phyloP scores from a whole-genome alignment of 1,140 invertebrate species.

The Anthonomus grandis region DNA sequence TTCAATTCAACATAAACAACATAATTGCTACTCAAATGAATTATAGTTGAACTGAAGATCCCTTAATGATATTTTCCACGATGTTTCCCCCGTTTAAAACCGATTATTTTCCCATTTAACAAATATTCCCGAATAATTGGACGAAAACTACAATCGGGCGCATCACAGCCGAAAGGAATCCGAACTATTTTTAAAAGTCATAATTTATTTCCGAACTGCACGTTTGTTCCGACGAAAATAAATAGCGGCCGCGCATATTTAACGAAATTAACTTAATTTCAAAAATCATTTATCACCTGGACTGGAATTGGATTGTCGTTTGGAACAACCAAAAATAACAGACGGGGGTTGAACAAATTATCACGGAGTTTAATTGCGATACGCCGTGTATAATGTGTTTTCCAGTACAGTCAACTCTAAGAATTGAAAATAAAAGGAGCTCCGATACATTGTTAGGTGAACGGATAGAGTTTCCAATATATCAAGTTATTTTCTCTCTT shows the following conservation, averaged over 20 bases:
- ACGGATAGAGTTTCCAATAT: background rate
- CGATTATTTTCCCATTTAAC: no score
- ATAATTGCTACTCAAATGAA: no score
- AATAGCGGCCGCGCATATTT: background rate
- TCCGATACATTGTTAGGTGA: background rate
- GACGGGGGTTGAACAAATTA: no score
- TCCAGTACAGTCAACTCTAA: background rate
- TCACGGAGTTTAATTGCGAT: slow-evolving; percentile 7
- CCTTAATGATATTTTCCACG: no score
- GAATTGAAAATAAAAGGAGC: slow-evolving; percentile 7
- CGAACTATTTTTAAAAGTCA: no score
- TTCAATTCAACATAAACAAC: no score
- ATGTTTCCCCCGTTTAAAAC: no score
- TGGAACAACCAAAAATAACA: slow-evolving; percentile 13
- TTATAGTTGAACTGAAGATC: no score
- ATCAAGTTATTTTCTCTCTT: background rate
- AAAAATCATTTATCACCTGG: slow-evolving; percentile 21
- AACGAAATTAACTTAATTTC: slow-evolving; percentile 17
- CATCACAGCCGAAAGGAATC: no score
- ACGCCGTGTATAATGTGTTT: slow-evolving; percentile 6
- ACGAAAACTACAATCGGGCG: no score
- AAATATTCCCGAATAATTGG: no score
- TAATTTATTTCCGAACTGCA: no score
- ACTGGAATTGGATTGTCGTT: slow-evolving; percentile 18
- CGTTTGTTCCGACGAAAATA: background rate